phyloP scores from a whole-genome alignment of 1,140 invertebrate genomes.

The Orius laevigatus region DNA sequence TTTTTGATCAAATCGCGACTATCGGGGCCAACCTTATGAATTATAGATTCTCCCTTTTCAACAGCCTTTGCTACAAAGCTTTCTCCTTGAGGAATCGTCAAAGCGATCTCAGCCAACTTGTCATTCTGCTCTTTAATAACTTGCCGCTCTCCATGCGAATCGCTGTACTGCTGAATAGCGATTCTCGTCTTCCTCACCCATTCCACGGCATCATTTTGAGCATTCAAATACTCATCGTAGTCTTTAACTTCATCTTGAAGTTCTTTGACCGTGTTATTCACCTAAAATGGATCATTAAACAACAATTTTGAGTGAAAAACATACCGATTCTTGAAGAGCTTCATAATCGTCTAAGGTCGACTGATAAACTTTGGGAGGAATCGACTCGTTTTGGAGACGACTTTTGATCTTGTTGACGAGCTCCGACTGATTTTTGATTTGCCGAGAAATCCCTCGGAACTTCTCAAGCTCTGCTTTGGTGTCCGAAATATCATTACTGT shows the following conservation, averaged over 20 bases:
- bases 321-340: conserved; percentile 34
- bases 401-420: conserved; percentile 51
- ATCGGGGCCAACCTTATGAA: conserved; percentile 65
- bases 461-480: conserved; percentile 77
- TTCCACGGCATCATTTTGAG: conserved; percentile 64
- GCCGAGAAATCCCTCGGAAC: conserved; percentile 55
- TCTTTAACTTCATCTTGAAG: conserved; percentile 62
- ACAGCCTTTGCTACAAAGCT: conserved; percentile 46
- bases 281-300: conserved; percentile 10
- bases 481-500: conserved; percentile 68
- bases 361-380: conserved; percentile 49
- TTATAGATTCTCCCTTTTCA: conserved; percentile 57
- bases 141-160: conserved; percentile 66
- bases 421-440: conserved; percentile 58
- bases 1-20: conserved; percentile 71
- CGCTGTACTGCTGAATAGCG: conserved; percentile 67
- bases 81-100: conserved; percentile 33
- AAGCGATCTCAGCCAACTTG: conserved; percentile 49
- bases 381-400: conserved; percentile 42
- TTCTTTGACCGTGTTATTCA: conserved; percentile 13
- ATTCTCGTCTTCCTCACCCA: conserved; percentile 74
- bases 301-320: conserved; percentile 1
- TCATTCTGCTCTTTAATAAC: conserved; percentile 54
- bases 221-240: conserved; percentile 72
- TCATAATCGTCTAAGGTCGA: conserved; percentile 52